Percentiles rank a stretch among this genome's conserved stretches.
Conservation (phyloP, 2,797 vertebrate genomes). For the Hipposideros larvatus region DNA sequence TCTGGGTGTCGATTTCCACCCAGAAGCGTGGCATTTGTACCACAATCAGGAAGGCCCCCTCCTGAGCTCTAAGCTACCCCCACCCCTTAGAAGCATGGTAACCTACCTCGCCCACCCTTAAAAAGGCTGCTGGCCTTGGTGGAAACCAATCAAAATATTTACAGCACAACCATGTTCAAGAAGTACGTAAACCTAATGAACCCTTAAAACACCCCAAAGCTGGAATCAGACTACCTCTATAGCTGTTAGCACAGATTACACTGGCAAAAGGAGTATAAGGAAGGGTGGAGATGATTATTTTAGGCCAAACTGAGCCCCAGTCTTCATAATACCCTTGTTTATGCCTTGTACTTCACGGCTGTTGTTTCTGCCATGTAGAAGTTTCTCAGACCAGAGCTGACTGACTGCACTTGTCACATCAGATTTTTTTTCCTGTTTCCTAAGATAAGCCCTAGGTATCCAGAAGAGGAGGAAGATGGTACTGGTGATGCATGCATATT, state of each 20-base stretch:
- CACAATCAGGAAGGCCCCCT: background rate
- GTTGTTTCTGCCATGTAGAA: background rate
- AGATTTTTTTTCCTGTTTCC: background rate
- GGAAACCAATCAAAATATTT: background rate
- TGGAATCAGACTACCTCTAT: background rate
- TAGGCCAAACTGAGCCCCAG: background rate
- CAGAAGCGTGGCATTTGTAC: background rate
- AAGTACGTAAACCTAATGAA: background rate
- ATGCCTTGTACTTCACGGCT: background rate
- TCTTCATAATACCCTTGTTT: background rate
- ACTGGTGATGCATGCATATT: background rate
- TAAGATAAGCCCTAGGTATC: background rate
- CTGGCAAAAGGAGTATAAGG: background rate
- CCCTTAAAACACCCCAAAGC: background rate
- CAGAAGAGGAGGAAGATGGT: background rate
- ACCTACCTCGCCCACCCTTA: background rate
- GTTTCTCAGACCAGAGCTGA: background rate
- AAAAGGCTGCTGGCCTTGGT: background rate
- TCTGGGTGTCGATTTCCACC: conserved; percentile 67
- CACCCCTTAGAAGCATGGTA: background rate
- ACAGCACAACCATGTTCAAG: conserved; percentile 7
- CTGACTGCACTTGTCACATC: background rate
- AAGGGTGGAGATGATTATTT: background rate
- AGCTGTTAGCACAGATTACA: background rate
- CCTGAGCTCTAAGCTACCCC: background rate